Percentiles rank a stretch among this genome's conserved stretches.
Evolutionary conservation across 2,113 vertebrate species (phyloP).

Genomic region (Nycticryphes semicollaris): DNA sequence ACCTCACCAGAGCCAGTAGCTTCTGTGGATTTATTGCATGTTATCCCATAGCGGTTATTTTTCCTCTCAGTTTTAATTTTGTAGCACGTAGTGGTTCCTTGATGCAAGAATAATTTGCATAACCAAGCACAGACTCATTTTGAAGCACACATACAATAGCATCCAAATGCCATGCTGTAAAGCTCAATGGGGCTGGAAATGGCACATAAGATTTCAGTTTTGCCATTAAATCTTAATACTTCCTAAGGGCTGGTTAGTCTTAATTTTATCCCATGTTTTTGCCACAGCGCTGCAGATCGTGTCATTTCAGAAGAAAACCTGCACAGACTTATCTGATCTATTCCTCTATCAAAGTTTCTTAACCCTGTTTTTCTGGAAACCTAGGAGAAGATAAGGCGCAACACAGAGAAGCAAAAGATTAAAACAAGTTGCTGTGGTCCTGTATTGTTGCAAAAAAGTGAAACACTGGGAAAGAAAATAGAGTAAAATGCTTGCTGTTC

Average conservation of each 20-base stretch:
- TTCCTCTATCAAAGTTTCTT: background rate
- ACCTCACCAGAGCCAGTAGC: conserved; percentile 15
- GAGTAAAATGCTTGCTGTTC: background rate
- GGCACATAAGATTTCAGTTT: background rate
- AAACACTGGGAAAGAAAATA: background rate
- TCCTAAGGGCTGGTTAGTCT: background rate
- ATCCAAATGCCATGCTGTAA: background rate
- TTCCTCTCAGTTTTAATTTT: conserved; percentile 49
- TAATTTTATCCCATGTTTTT: background rate
- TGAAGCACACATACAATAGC: conserved; percentile 7
- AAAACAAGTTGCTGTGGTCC: background rate
- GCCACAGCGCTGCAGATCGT: background rate
- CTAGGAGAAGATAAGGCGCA: background rate
- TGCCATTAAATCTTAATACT: conserved; percentile 36
- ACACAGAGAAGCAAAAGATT: background rate
- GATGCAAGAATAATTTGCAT: conserved; percentile 41
- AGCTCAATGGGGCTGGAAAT: background rate
- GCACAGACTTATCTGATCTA: background rate
- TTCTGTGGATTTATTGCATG: background rate
- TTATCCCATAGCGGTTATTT: conserved; percentile 12
- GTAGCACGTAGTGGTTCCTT: background rate
- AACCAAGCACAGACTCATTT: conserved; percentile 24
- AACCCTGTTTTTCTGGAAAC: background rate
- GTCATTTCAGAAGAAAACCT: background rate
- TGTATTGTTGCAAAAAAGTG: background rate